A percentile compares a stretch with the other conserved stretches of the same genome.
Evolutionary conservation across 2,888 invertebrate species (phyloP).

Genomic region (Copidosoma aretas): DNA sequence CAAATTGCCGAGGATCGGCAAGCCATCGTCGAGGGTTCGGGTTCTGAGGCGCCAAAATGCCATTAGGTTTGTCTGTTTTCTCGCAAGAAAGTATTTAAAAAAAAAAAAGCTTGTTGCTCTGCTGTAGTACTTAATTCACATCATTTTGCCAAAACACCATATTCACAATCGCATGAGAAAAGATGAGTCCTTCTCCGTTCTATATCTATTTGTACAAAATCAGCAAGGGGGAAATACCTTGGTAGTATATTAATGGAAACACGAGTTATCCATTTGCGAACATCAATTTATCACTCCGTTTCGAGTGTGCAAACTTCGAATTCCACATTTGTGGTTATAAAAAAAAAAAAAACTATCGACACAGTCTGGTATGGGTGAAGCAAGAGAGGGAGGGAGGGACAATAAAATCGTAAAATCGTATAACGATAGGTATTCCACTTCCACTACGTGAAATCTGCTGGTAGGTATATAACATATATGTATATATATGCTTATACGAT

Average conservation of each 20-base stretch:
- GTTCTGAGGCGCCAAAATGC: slow-evolving; percentile 57
- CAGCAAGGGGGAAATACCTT: too few relatives aligned
- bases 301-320: background rate
- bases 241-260: too few relatives aligned
- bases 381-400: slow-evolving; percentile 17
- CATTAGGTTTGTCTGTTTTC: slow-evolving; percentile 54
- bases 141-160: too few relatives aligned
- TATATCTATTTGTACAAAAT: too few relatives aligned
- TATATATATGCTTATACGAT: slow-evolving; percentile 4
- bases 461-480: too few relatives aligned
- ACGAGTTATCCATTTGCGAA: too few relatives aligned
- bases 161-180: too few relatives aligned
- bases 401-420: slow-evolving; percentile 11
- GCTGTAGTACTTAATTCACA: too few relatives aligned
- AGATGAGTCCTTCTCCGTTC: too few relatives aligned
- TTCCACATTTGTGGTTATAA: background rate
- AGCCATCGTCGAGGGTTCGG: slow-evolving; percentile 50
- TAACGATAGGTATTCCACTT: slow-evolving; percentile 13
- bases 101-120: too few relatives aligned
- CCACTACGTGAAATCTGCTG: slow-evolving; percentile 12
- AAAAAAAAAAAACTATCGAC: background rate
- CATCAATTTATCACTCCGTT: background rate
- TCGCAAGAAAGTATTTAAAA: too few relatives aligned
- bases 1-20: slow-evolving; percentile 22
- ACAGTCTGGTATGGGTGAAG: background rate